phyloP scores from a whole-genome alignment of 2,797 vertebrate species.

The Gymnopithys bicolor region DNA sequence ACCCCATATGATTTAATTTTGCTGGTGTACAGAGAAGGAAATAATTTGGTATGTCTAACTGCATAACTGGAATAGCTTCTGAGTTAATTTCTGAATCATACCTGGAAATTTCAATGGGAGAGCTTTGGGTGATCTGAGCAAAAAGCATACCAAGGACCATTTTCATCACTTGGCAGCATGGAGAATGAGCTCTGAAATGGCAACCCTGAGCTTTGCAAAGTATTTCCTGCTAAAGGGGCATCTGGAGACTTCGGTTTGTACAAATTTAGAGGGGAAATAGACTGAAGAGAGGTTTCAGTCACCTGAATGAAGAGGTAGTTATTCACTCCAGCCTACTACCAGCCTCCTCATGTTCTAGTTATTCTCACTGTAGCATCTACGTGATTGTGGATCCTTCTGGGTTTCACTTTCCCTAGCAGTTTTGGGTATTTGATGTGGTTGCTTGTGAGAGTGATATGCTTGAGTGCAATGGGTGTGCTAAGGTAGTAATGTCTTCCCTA shows the following conservation, averaged over 20 bases:
- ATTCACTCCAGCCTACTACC: not conserved
- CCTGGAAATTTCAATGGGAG: not conserved
- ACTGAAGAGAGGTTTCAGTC: not conserved
- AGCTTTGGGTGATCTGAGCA: not conserved
- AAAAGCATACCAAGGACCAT: not conserved
- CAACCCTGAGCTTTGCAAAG: not conserved
- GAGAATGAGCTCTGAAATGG: not conserved
- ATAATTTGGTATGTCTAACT: not conserved
- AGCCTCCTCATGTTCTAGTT: not conserved
- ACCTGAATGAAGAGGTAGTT: not conserved
- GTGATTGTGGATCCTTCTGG: not conserved
- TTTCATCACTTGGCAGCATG: not conserved
- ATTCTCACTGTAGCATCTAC: not conserved
- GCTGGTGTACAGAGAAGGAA: not conserved
- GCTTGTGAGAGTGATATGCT: not conserved
- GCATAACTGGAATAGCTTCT: not conserved
- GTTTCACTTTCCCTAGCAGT: not conserved
- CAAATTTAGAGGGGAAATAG: not conserved
- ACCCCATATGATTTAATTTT: not conserved
- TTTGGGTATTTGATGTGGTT: not conserved
- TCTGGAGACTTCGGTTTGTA: not conserved
- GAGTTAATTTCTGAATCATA: not conserved
- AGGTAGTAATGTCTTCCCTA: not conserved
- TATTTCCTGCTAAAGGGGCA: not conserved
- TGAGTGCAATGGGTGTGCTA: not conserved